A percentile compares a stretch with the other conserved stretches of the same genome.
These are phyloP conservation scores for Megaceryle torquata DNA, from an alignment of 2,113 vertebrate species.

Conservation along the genomic window DNA sequence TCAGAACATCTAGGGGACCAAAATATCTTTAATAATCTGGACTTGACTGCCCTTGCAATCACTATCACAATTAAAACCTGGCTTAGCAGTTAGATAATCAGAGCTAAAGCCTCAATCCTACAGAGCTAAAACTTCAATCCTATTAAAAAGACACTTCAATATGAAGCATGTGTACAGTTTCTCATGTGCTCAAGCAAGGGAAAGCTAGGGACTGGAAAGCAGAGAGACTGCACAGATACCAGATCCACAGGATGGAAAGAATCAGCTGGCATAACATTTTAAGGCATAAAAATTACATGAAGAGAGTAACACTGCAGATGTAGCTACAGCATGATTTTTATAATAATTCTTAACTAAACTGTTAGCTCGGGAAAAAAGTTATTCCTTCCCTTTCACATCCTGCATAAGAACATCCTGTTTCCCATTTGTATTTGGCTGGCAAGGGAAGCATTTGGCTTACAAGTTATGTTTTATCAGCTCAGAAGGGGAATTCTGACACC, in stretches of 20 bases:
- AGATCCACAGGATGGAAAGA: background rate
- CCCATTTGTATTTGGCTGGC: background rate
- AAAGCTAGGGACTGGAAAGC: background rate
- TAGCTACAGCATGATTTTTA: background rate
- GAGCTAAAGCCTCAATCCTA: constrained; percentile 38
- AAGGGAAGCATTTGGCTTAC: background rate
- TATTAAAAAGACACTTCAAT: constrained; percentile 38
- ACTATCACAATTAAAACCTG: constrained; percentile 31
- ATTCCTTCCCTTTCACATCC: background rate
- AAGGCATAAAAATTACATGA: background rate
- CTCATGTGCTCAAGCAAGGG: background rate
- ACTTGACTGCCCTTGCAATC: constrained; percentile 1
- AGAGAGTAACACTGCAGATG: background rate
- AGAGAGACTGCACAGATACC: background rate
- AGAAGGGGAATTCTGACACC: background rate
- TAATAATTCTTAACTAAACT: background rate
- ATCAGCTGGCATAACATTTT: background rate
- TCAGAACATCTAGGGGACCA: background rate
- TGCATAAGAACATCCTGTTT: background rate
- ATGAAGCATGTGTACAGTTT: background rate
- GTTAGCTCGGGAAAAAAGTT: background rate
- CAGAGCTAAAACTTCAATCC: constrained; percentile 41
- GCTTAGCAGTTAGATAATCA: constrained; percentile 42
- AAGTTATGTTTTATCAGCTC: background rate
- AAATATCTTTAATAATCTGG: background rate